phyloP scores from a whole-genome alignment of 2,888 invertebrate genomes.

The Allygus modestus region DNA sequence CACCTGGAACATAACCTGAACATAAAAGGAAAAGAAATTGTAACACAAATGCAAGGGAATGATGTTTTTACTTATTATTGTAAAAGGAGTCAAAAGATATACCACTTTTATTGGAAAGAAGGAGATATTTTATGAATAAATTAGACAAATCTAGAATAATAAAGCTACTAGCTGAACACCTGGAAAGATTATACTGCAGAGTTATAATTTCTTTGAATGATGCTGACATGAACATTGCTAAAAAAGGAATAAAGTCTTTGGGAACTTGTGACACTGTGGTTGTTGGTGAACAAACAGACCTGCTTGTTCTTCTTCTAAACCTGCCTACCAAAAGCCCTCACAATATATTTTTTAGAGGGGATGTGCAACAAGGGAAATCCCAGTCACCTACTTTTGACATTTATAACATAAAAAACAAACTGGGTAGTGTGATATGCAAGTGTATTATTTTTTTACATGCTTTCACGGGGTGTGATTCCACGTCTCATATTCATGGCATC shows the following conservation, averaged over 20 bases:
- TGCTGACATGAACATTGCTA: neutral
- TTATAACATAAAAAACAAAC: neutral
- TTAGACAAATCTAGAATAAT: neutral
- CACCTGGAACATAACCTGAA: neutral
- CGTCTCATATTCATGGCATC: neutral
- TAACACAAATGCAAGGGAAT: neutral
- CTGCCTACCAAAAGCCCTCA: neutral
- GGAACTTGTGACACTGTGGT: neutral
- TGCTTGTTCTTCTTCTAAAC: neutral
- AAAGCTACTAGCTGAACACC: neutral
- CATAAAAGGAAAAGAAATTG: neutral
- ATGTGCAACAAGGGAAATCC: neutral
- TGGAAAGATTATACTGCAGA: neutral
- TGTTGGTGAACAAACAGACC: neutral
- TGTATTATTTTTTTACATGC: neutral
- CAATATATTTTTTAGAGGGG: neutral
- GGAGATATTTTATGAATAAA: neutral
- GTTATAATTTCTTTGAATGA: neutral
- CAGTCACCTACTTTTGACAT: neutral
- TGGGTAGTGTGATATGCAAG: neutral
- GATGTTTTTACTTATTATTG: too few relatives aligned
- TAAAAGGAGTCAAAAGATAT: neutral
- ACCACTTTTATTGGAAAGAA: neutral
- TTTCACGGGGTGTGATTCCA: neutral
- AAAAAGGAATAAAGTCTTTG: neutral